These are phyloP conservation scores for Callimico goeldii DNA, from an alignment of 2,797 vertebrate genomes.

Conservation along the genomic window DNA sequence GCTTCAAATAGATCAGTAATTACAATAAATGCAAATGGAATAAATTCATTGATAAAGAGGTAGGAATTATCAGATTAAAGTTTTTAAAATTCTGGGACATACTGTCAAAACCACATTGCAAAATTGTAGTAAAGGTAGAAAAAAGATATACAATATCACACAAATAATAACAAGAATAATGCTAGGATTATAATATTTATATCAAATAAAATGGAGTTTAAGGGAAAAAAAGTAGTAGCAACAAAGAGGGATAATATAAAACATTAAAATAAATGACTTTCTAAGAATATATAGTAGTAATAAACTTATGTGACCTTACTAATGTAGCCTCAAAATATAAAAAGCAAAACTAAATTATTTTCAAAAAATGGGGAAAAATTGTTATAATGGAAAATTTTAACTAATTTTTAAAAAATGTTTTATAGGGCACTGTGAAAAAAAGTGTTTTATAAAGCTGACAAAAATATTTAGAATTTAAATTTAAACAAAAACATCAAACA, in stretches of 20 bases:
- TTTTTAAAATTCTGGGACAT: not conserved
- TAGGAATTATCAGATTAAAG: not conserved
- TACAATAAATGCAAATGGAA: not conserved
- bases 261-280: not conserved
- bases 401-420: not conserved
- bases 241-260: not conserved
- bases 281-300: not conserved
- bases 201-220: not conserved
- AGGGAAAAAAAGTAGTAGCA: not conserved
- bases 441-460: not conserved
- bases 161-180: not conserved
- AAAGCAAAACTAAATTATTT: constrained; percentile 20
- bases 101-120: not conserved
- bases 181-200: not conserved
- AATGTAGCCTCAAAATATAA: not conserved
- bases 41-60: not conserved
- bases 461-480: constrained; percentile 6
- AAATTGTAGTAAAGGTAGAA: not conserved
- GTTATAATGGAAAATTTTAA: not conserved
- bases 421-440: not conserved
- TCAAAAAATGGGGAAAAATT: not conserved
- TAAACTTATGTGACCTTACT: not conserved
- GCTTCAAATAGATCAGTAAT: not conserved
- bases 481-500: not conserved
- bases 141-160: not conserved